Evolutionary conservation across 2,888 invertebrate species (phyloP).

Genomic region (Folsomia candida): DNA sequence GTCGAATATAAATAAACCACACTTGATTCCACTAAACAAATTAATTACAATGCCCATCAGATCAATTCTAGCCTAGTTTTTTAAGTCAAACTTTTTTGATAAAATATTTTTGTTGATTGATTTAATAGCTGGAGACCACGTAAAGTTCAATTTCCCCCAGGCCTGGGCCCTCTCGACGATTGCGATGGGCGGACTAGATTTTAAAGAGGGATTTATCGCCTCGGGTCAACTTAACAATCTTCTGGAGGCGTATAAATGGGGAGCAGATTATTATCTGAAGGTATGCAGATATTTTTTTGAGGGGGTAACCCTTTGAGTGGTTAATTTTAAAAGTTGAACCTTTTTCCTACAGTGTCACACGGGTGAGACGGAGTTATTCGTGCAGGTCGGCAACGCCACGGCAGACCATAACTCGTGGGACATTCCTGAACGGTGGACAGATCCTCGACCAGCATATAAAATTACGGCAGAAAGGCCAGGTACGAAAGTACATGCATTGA

Average conservation of each 20-base stretch:
- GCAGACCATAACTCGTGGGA: slow-evolving; percentile 64
- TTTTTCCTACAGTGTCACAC: slow-evolving; percentile 57
- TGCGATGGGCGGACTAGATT: slow-evolving; percentile 59
- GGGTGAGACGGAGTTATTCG: slow-evolving; percentile 58
- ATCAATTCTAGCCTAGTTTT: too few relatives aligned
- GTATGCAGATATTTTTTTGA: too few relatives aligned
- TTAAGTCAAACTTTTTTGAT: too few relatives aligned
- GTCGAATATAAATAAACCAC: too few relatives aligned
- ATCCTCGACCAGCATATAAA: slow-evolving; percentile 8
- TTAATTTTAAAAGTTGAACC: too few relatives aligned
- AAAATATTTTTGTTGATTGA: too few relatives aligned
- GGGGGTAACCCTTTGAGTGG: too few relatives aligned
- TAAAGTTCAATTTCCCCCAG: slow-evolving; percentile 62
- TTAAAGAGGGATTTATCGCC: slow-evolving; percentile 57
- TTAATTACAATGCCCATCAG: too few relatives aligned
- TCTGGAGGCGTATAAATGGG: slow-evolving; percentile 60
- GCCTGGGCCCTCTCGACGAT: slow-evolving; percentile 60
- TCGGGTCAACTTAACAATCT: slow-evolving; percentile 57
- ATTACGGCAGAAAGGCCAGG: slow-evolving; percentile 39
- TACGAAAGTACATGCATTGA: too few relatives aligned
- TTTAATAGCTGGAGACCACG: slow-evolving; percentile 60
- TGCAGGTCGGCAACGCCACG: slow-evolving; percentile 62
- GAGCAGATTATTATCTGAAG: slow-evolving; percentile 63
- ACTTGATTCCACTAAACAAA: too few relatives aligned
- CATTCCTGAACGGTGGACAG: slow-evolving; percentile 13